Percentiles rank a stretch among this genome's conserved stretches.
These are phyloP conservation scores for Sminthopsis crassicaudata DNA, from an alignment of 2,113 vertebrate genomes.

Conservation along the genomic window DNA sequence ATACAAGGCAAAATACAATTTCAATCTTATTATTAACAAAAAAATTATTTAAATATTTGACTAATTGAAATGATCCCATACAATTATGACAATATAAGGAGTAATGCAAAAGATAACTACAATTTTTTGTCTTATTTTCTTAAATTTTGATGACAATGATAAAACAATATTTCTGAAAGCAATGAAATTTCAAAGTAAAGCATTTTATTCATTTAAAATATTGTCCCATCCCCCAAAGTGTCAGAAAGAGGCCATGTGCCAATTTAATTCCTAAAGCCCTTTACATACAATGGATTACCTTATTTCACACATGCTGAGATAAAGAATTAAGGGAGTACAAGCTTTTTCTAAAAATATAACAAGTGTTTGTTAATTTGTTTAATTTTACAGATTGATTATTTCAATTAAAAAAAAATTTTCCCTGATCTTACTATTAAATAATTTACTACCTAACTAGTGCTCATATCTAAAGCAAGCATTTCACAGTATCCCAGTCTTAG, in stretches of 20 bases:
- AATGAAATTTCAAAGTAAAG: slow-evolving; percentile 39
- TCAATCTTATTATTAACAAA: slow-evolving; percentile 40
- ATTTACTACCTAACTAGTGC: neutral
- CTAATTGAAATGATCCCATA: neutral
- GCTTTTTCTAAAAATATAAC: slow-evolving; percentile 30
- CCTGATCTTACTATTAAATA: neutral
- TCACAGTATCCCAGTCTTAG: slow-evolving; percentile 32
- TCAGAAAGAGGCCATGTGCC: slow-evolving; percentile 49
- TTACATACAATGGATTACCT: slow-evolving; percentile 32
- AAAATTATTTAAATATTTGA: slow-evolving; percentile 37
- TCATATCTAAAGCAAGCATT: neutral
- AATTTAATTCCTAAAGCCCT: slow-evolving; percentile 53
- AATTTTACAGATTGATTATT: slow-evolving; percentile 25
- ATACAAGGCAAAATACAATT: neutral
- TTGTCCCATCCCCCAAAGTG: neutral
- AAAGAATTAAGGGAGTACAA: slow-evolving; percentile 49
- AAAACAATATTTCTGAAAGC: slow-evolving; percentile 12
- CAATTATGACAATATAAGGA: neutral
- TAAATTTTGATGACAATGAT: neutral
- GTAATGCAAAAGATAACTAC: slow-evolving; percentile 28
- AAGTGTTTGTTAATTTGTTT: slow-evolving; percentile 9
- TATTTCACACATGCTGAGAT: slow-evolving; percentile 43
- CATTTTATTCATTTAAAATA: slow-evolving; percentile 20
- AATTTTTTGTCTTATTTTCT: slow-evolving; percentile 38
- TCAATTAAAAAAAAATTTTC: neutral